Conservation (phyloP, 2,888 invertebrate species). For the Aethes cnicana region DNA sequence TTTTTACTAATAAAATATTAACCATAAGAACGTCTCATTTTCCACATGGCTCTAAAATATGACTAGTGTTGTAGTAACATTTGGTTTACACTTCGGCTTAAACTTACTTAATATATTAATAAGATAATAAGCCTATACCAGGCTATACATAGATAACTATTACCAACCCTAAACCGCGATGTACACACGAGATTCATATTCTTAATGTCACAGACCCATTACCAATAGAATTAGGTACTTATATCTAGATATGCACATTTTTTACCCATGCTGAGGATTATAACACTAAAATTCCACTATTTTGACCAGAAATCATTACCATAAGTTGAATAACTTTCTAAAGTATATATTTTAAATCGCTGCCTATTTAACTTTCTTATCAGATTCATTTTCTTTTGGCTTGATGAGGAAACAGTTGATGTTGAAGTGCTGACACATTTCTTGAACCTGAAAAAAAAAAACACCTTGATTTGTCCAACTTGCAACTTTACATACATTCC, state of each 20-base stretch:
- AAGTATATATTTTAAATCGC: constrained; percentile 35
- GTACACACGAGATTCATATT: constrained; percentile 1
- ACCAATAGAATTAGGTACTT: background rate
- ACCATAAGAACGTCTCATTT: constrained; percentile 24
- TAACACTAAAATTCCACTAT: constrained; percentile 5
- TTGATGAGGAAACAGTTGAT: constrained; percentile 90
- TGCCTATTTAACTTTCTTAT: constrained; percentile 46
- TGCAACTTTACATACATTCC: too few species aligned
- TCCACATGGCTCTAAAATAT: constrained; percentile 44
- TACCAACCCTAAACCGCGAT: background rate
- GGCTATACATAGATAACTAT: background rate
- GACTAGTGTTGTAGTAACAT: constrained; percentile 59
- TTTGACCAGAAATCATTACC: constrained; percentile 20
- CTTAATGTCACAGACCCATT: constrained; percentile 1
- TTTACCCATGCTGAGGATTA: background rate
- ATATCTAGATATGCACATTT: constrained; percentile 1
- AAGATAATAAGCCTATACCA: background rate
- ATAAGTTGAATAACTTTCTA: constrained; percentile 30
- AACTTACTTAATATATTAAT: constrained; percentile 1
- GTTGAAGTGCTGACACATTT: constrained; percentile 96
- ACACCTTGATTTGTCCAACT: background rate
- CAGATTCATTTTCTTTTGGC: constrained; percentile 70
- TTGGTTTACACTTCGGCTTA: constrained; percentile 21
- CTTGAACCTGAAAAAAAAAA: constrained; percentile 87
- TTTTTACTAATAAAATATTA: constrained; percentile 7